Conservation (phyloP, 2,888 invertebrate species). For the Atrina japonica region DNA sequence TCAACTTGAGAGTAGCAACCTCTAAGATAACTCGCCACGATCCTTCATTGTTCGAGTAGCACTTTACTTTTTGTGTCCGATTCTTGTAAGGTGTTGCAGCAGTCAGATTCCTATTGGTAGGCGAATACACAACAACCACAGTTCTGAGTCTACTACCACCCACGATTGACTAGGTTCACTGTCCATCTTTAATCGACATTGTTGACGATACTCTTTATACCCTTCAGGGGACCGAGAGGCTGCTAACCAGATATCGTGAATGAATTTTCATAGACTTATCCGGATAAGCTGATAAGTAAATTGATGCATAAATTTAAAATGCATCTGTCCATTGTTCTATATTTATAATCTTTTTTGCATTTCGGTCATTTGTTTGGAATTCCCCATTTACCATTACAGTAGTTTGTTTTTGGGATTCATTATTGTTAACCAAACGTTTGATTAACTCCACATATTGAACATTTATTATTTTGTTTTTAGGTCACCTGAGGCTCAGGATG, state of each 20-base stretch:
- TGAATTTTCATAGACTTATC: background rate
- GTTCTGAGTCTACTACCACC: background rate
- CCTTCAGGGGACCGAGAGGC: background rate
- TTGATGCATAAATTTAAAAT: background rate
- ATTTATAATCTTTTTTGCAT: background rate
- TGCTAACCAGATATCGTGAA: background rate
- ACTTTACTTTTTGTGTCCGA: background rate
- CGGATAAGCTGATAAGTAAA: background rate
- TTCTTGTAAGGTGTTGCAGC: background rate
- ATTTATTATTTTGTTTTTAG: background rate
- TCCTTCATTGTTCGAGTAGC: too few relatives aligned
- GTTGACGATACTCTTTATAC: background rate
- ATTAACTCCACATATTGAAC: background rate
- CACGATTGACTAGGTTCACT: background rate
- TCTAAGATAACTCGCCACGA: too few relatives aligned
- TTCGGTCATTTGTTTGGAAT: background rate
- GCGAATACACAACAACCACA: background rate
- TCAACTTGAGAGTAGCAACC: too few relatives aligned
- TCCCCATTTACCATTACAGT: constrained; percentile 5
- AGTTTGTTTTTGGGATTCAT: constrained; percentile 1
- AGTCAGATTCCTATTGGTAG: background rate
- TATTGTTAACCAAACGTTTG: background rate
- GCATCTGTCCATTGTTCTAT: constrained; percentile 4
- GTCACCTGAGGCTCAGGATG: too few relatives aligned
- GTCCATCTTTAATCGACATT: background rate